A percentile compares a stretch with the other conserved stretches of the same genome.
phyloP scores from a whole-genome alignment of 1,140 invertebrate species.

The Phymorhynchus buccinoides region DNA sequence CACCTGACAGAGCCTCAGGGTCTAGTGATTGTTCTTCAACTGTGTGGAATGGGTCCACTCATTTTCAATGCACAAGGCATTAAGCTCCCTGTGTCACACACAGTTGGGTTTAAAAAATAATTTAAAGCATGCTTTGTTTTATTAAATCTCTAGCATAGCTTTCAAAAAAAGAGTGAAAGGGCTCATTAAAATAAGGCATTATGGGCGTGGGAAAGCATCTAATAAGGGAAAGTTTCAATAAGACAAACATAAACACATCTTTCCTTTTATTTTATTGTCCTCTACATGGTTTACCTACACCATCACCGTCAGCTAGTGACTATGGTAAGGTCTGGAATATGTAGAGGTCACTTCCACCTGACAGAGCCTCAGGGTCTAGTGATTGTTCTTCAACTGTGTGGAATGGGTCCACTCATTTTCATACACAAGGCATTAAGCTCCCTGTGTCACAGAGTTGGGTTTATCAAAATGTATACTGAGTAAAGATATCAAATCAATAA shows the following conservation, averaged over 20 bases:
- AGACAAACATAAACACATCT: no score
- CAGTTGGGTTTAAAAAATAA: background rate
- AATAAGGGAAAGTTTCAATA: no score
- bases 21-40: background rate
- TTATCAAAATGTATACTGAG: no score
- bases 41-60: background rate
- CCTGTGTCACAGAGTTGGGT: background rate
- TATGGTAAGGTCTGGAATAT: constrained; percentile 24
- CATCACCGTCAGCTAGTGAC: background rate
- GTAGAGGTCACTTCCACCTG: constrained; percentile 8
- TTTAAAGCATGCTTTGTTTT: no score
- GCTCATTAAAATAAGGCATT: no score
- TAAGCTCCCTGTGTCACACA: background rate
- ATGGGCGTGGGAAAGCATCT: no score
- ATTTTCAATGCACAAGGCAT: background rate
- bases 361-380: background rate
- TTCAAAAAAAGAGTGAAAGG: no score
- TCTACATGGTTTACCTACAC: constrained; percentile 22
- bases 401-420: background rate
- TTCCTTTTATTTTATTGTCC: no score
- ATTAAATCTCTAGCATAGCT: no score
- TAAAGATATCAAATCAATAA: no score
- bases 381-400: background rate
- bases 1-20: constrained; percentile 4
- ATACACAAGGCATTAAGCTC: background rate